Percentiles rank a stretch among this genome's conserved stretches.
phyloP scores from a whole-genome alignment of 2,113 vertebrate genomes.

The human (Homo sapiens) region DNA sequence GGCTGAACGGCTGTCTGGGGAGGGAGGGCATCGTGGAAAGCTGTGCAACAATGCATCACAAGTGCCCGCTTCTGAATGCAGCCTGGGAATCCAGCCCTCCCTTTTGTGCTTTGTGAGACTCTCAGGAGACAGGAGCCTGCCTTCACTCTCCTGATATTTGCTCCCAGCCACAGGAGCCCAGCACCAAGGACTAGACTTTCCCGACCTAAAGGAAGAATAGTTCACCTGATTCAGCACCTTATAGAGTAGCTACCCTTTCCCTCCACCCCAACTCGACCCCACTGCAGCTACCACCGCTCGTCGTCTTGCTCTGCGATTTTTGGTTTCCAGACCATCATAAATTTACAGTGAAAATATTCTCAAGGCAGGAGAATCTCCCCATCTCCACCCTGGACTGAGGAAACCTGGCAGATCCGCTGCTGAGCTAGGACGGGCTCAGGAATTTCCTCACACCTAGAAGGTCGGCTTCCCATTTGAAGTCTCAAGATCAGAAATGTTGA shows the following conservation, averaged over 20 bases:
- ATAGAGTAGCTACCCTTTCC: not conserved
- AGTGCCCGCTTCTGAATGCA: not conserved
- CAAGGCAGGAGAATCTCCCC: not conserved
- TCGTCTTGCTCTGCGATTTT: not conserved
- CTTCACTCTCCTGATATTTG: not conserved
- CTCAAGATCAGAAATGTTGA: constrained; percentile 33
- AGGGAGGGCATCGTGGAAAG: not conserved
- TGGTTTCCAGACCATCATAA: not conserved
- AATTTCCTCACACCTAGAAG: not conserved
- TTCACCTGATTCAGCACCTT: not conserved
- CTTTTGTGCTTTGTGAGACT: not conserved
- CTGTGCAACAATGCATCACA: not conserved
- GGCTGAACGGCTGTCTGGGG: not conserved
- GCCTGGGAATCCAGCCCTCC: not conserved
- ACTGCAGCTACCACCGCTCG: not conserved
- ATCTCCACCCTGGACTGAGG: not conserved
- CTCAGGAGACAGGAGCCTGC: not conserved
- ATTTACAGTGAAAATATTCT: constrained; percentile 26
- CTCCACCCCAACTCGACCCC: fast-evolving
- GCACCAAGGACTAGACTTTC: not conserved
- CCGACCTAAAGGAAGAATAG: not conserved
- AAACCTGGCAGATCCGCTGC: not conserved
- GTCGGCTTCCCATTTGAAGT: not conserved
- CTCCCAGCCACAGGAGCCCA: not conserved
- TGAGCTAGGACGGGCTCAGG: not conserved